Evolutionary conservation across 2,888 invertebrate genomes (phyloP), one percentile per base, ranked within the genome.

Genomic region (Leptopterna dolabrata): DNA sequence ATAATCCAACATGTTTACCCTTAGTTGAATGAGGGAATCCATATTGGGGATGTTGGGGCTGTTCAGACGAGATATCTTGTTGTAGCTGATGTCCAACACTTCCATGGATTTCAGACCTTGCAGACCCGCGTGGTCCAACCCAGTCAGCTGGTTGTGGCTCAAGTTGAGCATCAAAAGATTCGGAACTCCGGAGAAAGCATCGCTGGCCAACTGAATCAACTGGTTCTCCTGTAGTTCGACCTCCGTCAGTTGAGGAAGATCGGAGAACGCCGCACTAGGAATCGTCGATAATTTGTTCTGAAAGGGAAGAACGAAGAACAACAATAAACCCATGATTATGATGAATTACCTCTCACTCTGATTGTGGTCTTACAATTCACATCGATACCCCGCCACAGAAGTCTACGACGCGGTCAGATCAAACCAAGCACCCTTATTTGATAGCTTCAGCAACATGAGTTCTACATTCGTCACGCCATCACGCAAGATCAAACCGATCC

Each of bases 21-120:
- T 95, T 6, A 97, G 92, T 91, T 97, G 97, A 0, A 97, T 96
- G 85, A 97, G 92, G 95, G 97, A 97, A 91, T 96, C 96, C 93
- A 97, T 95, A 85, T 94, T 94, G 88, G 95, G 94, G 90, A 96
- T 93, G 89, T 94, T 94, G n/a, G 95, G 93, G 87, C 92, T 92
- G 43, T 93, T 92, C 51, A 97, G 93, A 90, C 94, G 94, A 29
- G 94, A 93, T 30, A 97, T 92, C 88, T 94, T 94, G 91, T 98
- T 98, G 90, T 95, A 94, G 91, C 97, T 97, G 88, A 97, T 91
- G 91, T 98, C 97, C 78, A 98, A 91, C 7, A 97, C 96, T 92
- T 97, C 97, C 84, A 98, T 92, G 19, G 96, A 96, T 71, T 94
- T 93, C 88, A 97, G 92, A 89, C 94, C 95, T 63, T 94, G 93